A percentile compares a stretch with the other conserved stretches of the same genome.
Evolutionary conservation across 2,888 invertebrate genomes (phyloP).

Genomic region (Eupeodes luniger): DNA sequence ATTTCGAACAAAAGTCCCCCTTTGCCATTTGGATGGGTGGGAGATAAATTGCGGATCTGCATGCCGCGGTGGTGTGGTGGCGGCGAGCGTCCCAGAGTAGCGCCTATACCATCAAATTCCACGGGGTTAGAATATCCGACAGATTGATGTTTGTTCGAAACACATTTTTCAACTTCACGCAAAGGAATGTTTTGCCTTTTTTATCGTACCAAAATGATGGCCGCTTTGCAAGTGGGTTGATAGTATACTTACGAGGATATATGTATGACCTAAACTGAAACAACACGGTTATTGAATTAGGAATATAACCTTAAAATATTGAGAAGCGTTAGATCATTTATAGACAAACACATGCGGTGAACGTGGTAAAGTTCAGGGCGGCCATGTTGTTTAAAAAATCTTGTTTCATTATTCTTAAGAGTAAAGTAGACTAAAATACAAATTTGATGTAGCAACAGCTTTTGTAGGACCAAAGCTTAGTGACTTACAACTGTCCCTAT

Average conservation of each 20-base stretch:
- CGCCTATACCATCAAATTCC: background rate
- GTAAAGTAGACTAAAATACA: no score
- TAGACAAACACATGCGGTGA: no score
- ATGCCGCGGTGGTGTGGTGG: background rate
- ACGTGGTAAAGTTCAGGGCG: no score
- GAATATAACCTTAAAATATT: background rate
- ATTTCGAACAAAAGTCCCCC: slow-evolving; percentile 13
- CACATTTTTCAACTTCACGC: slow-evolving; percentile 7
- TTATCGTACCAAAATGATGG: background rate
- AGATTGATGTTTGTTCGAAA: slow-evolving; percentile 19
- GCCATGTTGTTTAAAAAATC: no score
- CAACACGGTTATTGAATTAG: background rate
- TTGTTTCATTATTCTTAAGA: no score
- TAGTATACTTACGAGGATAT: background rate
- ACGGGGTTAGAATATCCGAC: background rate
- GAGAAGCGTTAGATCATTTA: background rate
- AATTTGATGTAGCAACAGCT: no score
- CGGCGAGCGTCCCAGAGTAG: background rate
- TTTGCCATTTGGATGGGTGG: background rate
- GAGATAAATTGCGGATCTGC: slow-evolving; percentile 27
- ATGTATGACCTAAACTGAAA: background rate
- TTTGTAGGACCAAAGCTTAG: no score
- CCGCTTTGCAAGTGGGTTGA: background rate
- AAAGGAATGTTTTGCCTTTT: slow-evolving; percentile 1
- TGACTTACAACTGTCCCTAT: no score